These are phyloP conservation scores for Apogon talboti DNA, from an alignment of 2,797 vertebrate species.

Conservation along the genomic window DNA sequence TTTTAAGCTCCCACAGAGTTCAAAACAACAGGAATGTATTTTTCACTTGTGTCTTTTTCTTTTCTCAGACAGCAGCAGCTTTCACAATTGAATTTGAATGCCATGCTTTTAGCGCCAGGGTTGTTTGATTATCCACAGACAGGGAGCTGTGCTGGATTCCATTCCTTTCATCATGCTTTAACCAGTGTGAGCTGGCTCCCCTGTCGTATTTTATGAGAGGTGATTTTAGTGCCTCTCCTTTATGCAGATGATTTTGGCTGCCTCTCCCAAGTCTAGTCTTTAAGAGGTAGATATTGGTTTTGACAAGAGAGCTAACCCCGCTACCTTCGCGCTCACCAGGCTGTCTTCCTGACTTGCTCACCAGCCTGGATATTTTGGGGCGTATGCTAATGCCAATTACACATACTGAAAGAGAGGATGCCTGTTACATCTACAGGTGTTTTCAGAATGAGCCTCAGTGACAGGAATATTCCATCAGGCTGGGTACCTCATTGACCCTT, in stretches of 20 bases:
- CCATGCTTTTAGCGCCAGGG: conserved; percentile 78
- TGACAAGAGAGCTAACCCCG: conserved; percentile 75
- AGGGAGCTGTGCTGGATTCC: conserved; percentile 79
- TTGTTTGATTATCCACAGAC: conserved; percentile 82
- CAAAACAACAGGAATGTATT: conserved; percentile 75
- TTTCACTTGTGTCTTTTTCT: conserved; percentile 59
- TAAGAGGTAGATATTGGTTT: conserved; percentile 77
- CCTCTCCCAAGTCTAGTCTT: conserved; percentile 71
- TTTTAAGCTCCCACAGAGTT: conserved; percentile 73
- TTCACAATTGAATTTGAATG: conserved; percentile 80
- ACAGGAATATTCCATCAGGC: conserved; percentile 63
- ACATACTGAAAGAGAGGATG: conserved; percentile 54
- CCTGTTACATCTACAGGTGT: conserved; percentile 68
- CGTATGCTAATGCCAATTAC: conserved; percentile 73
- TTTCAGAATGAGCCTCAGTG: conserved; percentile 61
- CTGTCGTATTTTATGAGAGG: conserved; percentile 77
- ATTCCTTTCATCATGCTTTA: conserved; percentile 82
- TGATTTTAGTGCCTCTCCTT: conserved; percentile 80
- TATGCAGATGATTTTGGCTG: conserved; percentile 78
- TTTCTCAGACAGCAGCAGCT: conserved; percentile 69
- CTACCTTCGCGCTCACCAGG: conserved; percentile 68
- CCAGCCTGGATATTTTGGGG: conserved; percentile 61
- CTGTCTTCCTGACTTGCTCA: conserved; percentile 63
- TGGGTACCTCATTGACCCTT: conserved; percentile 64
- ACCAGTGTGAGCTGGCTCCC: conserved; percentile 77